phyloP scores from a whole-genome alignment of 2,113 vertebrate species.

The Anarhynchus alexandrinus region DNA sequence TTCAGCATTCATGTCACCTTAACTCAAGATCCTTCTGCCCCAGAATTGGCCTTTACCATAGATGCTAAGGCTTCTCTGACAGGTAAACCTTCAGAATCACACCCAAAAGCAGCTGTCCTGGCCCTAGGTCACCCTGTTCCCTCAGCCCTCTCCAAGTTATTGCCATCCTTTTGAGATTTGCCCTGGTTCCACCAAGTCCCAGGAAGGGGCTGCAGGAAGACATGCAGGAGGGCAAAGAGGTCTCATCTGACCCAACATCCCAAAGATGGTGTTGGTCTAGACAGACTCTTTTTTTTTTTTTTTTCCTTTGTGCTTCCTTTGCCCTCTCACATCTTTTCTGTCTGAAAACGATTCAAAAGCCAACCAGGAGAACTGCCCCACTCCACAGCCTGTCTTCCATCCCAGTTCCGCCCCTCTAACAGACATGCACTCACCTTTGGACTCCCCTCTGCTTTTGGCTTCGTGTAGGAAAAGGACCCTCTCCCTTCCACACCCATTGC shows the following conservation, averaged over 20 bases:
- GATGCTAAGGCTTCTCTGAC: not conserved
- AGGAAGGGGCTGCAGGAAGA: not conserved
- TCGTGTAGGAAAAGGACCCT: slow-evolving; percentile 90
- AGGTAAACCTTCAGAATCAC: not conserved
- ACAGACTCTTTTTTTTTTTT: not conserved
- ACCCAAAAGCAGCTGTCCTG: not conserved
- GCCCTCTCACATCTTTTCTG: not conserved
- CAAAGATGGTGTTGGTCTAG: not conserved
- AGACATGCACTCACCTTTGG: slow-evolving; percentile 83
- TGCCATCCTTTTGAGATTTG: not conserved
- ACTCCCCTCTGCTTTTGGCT: slow-evolving; percentile 91
- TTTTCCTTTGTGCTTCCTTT: not conserved
- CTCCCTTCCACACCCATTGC: slow-evolving; percentile 87
- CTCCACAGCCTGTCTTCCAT: not conserved
- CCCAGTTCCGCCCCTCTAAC: not conserved
- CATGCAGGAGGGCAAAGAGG: not conserved
- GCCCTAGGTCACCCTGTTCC: not conserved
- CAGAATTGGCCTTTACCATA: not conserved
- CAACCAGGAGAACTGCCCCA: not conserved
- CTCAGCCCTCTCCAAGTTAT: not conserved
- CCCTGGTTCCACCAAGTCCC: not conserved
- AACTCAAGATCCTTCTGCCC: not conserved
- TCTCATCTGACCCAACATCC: not conserved
- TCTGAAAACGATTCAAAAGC: not conserved
- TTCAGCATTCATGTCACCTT: not conserved